phyloP scores from a whole-genome alignment of 2,797 vertebrate genomes.

The Trachops cirrhosus region DNA sequence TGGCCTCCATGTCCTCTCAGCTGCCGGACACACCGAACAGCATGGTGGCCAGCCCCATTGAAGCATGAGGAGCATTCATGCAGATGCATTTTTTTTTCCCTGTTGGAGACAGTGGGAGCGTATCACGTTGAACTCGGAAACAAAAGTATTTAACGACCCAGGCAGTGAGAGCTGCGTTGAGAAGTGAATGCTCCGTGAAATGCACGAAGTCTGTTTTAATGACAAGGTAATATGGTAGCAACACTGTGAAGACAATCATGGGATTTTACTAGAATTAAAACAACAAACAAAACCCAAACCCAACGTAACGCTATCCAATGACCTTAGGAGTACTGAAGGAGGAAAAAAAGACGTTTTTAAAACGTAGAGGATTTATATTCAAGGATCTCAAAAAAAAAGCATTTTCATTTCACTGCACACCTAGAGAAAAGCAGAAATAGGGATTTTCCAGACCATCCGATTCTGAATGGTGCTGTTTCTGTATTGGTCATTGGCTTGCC shows the following conservation, averaged over 20 bases:
- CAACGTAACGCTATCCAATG: constrained; percentile 69
- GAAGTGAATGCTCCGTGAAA: constrained; percentile 83
- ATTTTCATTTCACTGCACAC: constrained; percentile 82
- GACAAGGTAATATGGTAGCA: constrained; percentile 92
- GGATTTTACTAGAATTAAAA: constrained; percentile 88
- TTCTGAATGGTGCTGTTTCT: constrained; percentile 88
- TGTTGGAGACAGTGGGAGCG: constrained; percentile 83
- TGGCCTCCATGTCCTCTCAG: constrained; percentile 98
- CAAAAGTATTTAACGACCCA: constrained; percentile 83
- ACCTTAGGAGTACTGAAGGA: constrained; percentile 71
- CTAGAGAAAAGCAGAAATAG: constrained; percentile 81
- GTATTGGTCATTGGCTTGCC: constrained; percentile 90
- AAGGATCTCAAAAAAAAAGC: constrained; percentile 80
- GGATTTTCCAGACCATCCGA: constrained; percentile 78
- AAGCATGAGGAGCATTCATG: constrained; percentile 89
- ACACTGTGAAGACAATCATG: constrained; percentile 99
- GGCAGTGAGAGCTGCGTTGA: constrained; percentile 82
- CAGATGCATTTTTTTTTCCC: constrained; percentile 73
- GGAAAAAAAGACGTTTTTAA: constrained; percentile 79
- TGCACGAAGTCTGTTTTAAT: constrained; percentile 89
- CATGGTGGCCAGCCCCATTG: constrained; percentile 99
- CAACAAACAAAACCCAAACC: constrained; percentile 61
- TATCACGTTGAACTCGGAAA: constrained; percentile 80
- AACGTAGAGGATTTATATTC: constrained; percentile 83
- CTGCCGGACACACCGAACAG: constrained; percentile 99